Evolutionary conservation across 2,888 invertebrate species (phyloP), one percentile per base, ranked within the genome.

Genomic region (Acrobasis repandana): DNA sequence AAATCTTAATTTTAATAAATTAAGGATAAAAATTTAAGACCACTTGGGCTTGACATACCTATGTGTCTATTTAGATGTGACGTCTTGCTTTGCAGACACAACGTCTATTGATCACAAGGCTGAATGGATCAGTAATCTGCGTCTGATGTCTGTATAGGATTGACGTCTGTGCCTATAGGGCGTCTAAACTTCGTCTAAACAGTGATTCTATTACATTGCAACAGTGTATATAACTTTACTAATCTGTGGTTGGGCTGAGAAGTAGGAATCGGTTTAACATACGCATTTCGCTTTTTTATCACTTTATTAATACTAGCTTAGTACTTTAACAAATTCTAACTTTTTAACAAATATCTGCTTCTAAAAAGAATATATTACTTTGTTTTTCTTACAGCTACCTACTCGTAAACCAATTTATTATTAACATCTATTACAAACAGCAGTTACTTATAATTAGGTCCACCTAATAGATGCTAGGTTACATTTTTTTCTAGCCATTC

Each of bases 241-340:
- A 36, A 43, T 43, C n/a, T n/a, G n/a, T 43, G 43, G 43, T 43
- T 43, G 14, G 3, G n/a, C 28, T 28, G 28, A 28, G 28, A 6
- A 28, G 8, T 6, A 28, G 6, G 8, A 28, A 28, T 28, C 28
- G n/a, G 43, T 18, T 38, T 54, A 38, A 54, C 54, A 11, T 43
- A 54, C 54, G 54, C 38, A 20, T 18, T 54, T 43, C 18, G 54
- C 38, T 54, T 54, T 54, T 43, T 54, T 36, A 38, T 20, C 38
- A 54, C 54, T 10, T 5, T 20, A 49, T 18, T 49, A 28, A 38
- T 33, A 52, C 34, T 52, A 34, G 36, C 36, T 52, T 51, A 14
- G 28, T 5, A 28, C 6, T 8, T 28, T n/a, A n/a, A 28, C 28
- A 8, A 6, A 28, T 6, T 4, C 8, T 28, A 8, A 28, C 28